Base-by-base conservation (phyloP, 2,113 vertebrate genomes). In the Amphiprion percula region DNA sequence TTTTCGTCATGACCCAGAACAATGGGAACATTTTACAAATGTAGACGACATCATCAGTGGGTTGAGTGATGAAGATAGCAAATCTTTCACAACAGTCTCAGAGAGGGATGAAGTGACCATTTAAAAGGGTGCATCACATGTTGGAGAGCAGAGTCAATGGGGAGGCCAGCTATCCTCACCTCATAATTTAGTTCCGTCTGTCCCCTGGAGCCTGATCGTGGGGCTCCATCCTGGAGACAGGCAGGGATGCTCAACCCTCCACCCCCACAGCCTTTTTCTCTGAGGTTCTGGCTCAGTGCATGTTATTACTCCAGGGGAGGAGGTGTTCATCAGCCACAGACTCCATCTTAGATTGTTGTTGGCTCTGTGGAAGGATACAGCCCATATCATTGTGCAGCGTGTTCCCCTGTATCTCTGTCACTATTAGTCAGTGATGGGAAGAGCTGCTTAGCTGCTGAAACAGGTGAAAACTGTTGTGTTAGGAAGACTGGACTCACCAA, bases 341-440 rank as follows among this genome's bases (percentile, higher is more conserved):
- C 82, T 82, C 82, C 74, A 87, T 85, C 73, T 88, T 63, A 78
- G 76, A 87, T 80, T 75, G 84, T 86, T 81, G 87, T 82, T 80
- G 69, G 79, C 67, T 72, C 58, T 47, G 26, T 50, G 60, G 78
- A 70, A 68, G 77, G 77, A 85, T 76, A 64, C 52, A 69, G 72
- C 66, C 78, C 59, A 70, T 80, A 81, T 85, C 85, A 80, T 74
- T 83, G 76, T 81, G 72, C 52, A 55, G 23, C 39, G 41, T 84
- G 77, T 78, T 59, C 60, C 24, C 41, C 86, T 79, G 62, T 75
- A 64, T 89, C 78, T 84, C 79, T 73, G 84, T 81, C 80, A 75
- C 73, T 44, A 60, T 84, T 78, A 26, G 61, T 90, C 66, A 69
- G 65, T 41, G 67, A 75, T 75, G 76, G 68, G 41, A 76, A 61